Base-by-base conservation (phyloP, 2,797 vertebrate species). In the Dryobates pubescens region DNA sequence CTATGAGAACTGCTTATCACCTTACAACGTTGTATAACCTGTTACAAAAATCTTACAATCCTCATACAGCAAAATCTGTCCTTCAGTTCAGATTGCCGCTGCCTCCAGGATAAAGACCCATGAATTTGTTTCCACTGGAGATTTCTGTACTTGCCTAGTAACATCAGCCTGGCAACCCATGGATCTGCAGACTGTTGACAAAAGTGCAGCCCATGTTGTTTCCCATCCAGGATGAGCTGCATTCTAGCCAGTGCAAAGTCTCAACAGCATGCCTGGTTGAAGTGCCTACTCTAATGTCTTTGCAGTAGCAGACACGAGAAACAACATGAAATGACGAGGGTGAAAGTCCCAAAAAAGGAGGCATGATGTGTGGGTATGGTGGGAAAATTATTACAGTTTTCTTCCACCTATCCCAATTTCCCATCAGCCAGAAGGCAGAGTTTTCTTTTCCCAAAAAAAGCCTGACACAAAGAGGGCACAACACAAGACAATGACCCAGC, bases 31-130 rank as follows among this genome's bases (percentile, higher is more conserved):
- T 73, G 63, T 32, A 76, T 32, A 79, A 92, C 58, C 76, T 85
- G 36, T 67, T 49, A 27, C 62, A 74, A 80, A 76, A 90, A 43
- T 72, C 89, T 71, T 73, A 70, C 76, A 59, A 89, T 86, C 45
- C 45, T 69, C 65, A 47, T 49, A 22, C 0, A 53, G 29, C n/a
- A 78, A 83, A 92, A 79, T 19, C 36, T 7, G 1, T 65, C 19
- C 47, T 24, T 49, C 45, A 15, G 49, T 57, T 92, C 62, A 29
- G 58, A 61, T 20, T 22, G 56, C 49, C 19, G 9, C 38, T 51
- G 4, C 13, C 58, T 89, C 54, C 63, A 89, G 41, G 26, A 68
- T 0, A 64, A 17, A 63, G 7, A 51, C 30, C 20, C 1, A 0
- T 4, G 22, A 49, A 26, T 27, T 64, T 45, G 4, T 47, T 83